A percentile compares a stretch with the other conserved stretches of the same genome.
phyloP scores from a whole-genome alignment of 2,888 invertebrate genomes.

The Rhyacophila evoluta region DNA sequence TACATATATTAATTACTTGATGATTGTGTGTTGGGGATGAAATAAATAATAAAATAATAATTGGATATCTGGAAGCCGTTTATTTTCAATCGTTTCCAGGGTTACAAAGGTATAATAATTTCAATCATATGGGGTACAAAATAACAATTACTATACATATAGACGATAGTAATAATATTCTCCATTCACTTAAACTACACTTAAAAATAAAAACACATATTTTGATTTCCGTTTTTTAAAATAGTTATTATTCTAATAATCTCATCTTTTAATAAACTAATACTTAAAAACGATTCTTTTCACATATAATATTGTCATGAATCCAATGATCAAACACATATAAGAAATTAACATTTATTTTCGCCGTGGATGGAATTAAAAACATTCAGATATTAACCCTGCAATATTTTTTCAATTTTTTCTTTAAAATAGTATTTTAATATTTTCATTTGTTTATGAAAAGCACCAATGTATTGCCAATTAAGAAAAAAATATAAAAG shows the following conservation, averaged over 20 bases:
- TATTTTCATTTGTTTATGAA: neutral
- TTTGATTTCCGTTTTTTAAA: neutral
- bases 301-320: conserved; percentile 17
- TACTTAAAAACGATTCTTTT: neutral
- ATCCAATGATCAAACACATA: neutral
- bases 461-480: no score
- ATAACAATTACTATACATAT: neutral
- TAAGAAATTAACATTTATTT: neutral
- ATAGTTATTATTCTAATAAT: neutral
- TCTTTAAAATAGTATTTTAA: neutral
- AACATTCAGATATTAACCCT: neutral
- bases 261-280: neutral
- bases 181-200: neutral
- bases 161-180: neutral
- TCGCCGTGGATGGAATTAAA: neutral
- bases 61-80: neutral
- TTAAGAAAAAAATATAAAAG: no score
- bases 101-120: neutral
- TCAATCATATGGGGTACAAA: conserved; percentile 15
- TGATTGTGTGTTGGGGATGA: no score
- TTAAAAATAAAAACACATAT: neutral
- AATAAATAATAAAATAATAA: neutral
- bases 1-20: no score
- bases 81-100: neutral
- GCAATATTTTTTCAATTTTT: neutral